phyloP scores from a whole-genome alignment of 2,113 vertebrate species.

The Aspidoscelis tigris region DNA sequence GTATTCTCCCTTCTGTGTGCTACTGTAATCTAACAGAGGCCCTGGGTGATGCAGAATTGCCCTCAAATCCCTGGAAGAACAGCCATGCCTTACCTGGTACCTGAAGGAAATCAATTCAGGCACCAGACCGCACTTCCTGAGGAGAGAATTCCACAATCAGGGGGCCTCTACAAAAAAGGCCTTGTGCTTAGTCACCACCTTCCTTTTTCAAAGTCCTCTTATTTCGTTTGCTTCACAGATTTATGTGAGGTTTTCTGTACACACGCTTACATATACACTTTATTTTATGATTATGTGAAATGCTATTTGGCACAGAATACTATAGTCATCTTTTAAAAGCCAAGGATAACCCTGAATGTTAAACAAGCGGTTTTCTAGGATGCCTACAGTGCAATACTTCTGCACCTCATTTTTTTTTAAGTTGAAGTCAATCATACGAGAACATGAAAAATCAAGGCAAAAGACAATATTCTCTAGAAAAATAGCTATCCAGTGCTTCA shows the following conservation, averaged over 20 bases:
- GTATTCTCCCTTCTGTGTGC: too few relatives aligned
- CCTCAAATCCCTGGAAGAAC: not conserved
- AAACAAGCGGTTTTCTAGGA: not conserved
- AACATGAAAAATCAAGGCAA: not conserved
- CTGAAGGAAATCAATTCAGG: not conserved
- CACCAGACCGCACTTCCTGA: too few relatives aligned
- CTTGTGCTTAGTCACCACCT: too few relatives aligned
- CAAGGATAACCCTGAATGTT: not conserved
- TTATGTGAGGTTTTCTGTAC: not conserved
- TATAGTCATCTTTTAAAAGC: not conserved
- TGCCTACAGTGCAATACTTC: not conserved
- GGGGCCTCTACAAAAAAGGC: too few relatives aligned
- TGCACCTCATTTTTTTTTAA: not conserved
- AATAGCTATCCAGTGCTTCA: constrained; percentile 1
- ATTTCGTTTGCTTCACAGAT: not conserved
- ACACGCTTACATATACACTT: too few relatives aligned
- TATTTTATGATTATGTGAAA: not conserved
- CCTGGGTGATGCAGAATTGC: too few relatives aligned
- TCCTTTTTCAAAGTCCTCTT: not conserved
- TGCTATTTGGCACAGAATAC: not conserved
- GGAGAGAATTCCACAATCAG: too few relatives aligned
- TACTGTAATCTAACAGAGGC: too few relatives aligned
- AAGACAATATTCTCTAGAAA: not conserved
- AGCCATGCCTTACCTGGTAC: not conserved
- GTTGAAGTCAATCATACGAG: not conserved